Base-by-base conservation (phyloP, 2,113 vertebrate species). In the Sialia sialis region DNA sequence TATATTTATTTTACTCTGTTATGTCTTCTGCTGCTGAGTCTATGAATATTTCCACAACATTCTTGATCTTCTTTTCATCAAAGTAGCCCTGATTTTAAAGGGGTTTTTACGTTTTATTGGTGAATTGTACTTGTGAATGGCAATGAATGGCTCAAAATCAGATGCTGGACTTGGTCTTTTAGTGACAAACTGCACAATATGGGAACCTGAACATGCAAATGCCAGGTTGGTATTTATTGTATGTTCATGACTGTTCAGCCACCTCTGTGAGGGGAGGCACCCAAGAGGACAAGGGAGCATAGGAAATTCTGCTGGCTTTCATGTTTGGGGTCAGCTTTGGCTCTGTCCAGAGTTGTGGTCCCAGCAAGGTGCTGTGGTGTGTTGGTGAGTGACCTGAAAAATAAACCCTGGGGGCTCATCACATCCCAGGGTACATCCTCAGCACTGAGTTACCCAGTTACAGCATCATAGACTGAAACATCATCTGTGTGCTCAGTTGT, bases 381-480 rank as follows among this genome's bases (percentile, higher is more conserved):
- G 10, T 8, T 19, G 16, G 22, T 2, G 4, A 18, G 63, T 46
- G 91, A 48, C 41, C 77, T 5, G 3, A 32, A 22, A 43, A n/a
- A 27, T 21, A 13, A 17, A 19, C 19, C 58, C 4, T 2, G 1
- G n/a, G 29, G 51, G 11, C 44, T 58, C 29, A 20, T 44, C 11
- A 2, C 0, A 0, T 16, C 1, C 0, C 1, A 0, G 63, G 18
- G 5, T 16, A 64, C 54, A 52, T 39, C 56, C 27, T 44, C 1
- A 0, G 30, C 19, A n/a, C 41, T 1, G 11, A 49, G 41, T 62
- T 36, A 25, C 4, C 46, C 34, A 1, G 1, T 16, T 32, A 44
- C 48, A 29, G 32, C 15, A 20, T 15, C 34, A 11, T 0, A 51
- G 48, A 30, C 13, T 22, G 22, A 68, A 43, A 11, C 56, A 15